These are phyloP conservation scores for Phalacrocorax aristotelis DNA, from an alignment of 2,113 vertebrate genomes.

Conservation along the genomic window DNA sequence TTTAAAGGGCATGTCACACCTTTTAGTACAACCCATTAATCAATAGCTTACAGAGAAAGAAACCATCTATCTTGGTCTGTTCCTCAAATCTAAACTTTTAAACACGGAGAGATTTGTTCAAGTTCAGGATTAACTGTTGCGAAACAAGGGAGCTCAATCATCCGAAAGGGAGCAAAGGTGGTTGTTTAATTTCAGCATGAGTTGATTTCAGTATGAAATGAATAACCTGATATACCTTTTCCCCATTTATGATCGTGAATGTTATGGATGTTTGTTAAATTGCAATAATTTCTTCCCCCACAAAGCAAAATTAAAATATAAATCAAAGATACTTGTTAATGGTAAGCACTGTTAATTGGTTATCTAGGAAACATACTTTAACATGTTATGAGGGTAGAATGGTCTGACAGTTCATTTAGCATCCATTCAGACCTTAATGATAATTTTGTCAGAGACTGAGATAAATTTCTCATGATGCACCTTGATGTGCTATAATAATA, in stretches of 20 bases:
- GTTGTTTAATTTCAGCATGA: not conserved
- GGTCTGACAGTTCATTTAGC: not conserved
- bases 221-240: not conserved
- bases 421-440: not conserved
- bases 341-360: not conserved
- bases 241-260: not conserved
- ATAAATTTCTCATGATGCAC: not conserved
- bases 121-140: not conserved
- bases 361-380: not conserved
- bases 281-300: not conserved
- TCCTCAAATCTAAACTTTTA: conserved; percentile 49
- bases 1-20: conserved; percentile 52
- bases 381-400: not conserved
- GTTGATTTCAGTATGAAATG: conserved; percentile 20
- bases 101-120: conserved; percentile 37
- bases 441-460: not conserved
- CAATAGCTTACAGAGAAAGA: conserved; percentile 41
- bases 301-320: not conserved
- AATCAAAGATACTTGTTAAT: not conserved
- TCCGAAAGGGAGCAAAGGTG: not conserved
- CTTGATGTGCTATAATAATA: not conserved
- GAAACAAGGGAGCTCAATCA: not conserved
- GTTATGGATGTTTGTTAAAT: not conserved
- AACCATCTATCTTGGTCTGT: conserved; percentile 12
- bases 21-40: conserved; percentile 61